These are phyloP conservation scores for Drosophila leonis DNA, from an alignment of 2,888 invertebrate species.

Conservation along the genomic window DNA sequence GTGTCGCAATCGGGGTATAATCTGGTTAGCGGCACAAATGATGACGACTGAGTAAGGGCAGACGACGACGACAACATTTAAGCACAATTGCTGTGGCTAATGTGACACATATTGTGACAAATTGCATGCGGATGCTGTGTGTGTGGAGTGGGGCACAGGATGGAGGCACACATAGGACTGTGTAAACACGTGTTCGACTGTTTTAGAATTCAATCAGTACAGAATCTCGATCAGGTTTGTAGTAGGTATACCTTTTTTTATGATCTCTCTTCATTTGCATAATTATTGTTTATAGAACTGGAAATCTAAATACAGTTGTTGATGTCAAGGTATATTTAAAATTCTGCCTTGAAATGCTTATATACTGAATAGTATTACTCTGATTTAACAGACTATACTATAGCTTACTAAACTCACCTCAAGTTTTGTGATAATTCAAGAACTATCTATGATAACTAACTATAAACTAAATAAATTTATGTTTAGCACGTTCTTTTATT, in stretches of 20 bases:
- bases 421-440: neutral
- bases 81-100: conserved; percentile 85
- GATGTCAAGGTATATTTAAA: neutral
- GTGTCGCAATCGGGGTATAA: conserved; percentile 78
- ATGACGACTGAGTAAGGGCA: conserved; percentile 44
- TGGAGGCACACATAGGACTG: conserved; percentile 30
- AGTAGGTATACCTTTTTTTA: neutral
- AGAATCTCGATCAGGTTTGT: neutral
- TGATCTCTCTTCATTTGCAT: conserved; percentile 12
- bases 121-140: conserved; percentile 78
- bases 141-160: neutral
- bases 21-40: conserved; percentile 74
- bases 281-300: neutral
- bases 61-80: conserved; percentile 62
- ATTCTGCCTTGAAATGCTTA: neutral
- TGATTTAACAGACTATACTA: neutral
- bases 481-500: too few relatives aligned
- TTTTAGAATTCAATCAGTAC: conserved; percentile 41
- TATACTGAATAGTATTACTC: too few relatives aligned
- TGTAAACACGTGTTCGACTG: conserved; percentile 67
- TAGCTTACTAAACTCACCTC: neutral
- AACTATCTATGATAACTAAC: neutral
- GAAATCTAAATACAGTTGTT: neutral
- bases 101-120: conserved; percentile 86
- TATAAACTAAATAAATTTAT: neutral